Base-by-base conservation (phyloP, 2,888 invertebrate species). In the Metopia argyrocephala region DNA sequence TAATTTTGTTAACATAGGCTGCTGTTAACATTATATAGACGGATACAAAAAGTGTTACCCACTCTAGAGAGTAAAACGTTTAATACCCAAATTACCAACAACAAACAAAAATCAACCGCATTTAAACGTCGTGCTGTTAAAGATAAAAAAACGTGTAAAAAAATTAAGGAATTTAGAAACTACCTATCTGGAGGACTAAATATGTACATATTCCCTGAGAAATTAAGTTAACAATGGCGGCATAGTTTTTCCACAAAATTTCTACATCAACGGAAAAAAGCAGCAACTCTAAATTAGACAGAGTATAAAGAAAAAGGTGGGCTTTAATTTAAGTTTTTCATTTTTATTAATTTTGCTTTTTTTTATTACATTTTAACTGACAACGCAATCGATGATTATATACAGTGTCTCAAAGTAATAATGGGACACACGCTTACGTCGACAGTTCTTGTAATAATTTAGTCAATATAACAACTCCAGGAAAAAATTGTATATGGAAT, bases 301-400 rank as follows among this genome's bases (percentile, higher is more conserved):
- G n/a, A n/a, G n/a, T 48, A 18, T 54, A 68, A 5, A 66, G 5
- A 70, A 79, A 68, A 79, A 79, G 76, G 80, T 80, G 80, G 80
- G 80, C 68, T 62, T 62, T 56, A 28, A n/a, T 27, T 59, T 66
- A 61, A 45, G 25, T 45, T 38, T 38, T 12, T 38, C 9, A 3
- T 38, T 38, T 38, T 12, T 38, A 12, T 31, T 38, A 0, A 15
- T 38, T 38, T 12, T 12, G 3, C 15, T 15, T 38, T 38, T 31
- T 6, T 38, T 38, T 38, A 12, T 4, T 38, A 0, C 3, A 2
- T 38, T 31, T 31, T 38, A 38, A 38, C 38, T 38, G 15, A 12
- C 31, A 31, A 31, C 1, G 1, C 12, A 31, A 15, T 38, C 15
- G 38, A 12, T 38, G 9, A 38, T 3, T 9, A 4, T 6, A 38